Evolutionary conservation across 2,888 invertebrate species (phyloP).

Genomic region (Athalia cordata): DNA sequence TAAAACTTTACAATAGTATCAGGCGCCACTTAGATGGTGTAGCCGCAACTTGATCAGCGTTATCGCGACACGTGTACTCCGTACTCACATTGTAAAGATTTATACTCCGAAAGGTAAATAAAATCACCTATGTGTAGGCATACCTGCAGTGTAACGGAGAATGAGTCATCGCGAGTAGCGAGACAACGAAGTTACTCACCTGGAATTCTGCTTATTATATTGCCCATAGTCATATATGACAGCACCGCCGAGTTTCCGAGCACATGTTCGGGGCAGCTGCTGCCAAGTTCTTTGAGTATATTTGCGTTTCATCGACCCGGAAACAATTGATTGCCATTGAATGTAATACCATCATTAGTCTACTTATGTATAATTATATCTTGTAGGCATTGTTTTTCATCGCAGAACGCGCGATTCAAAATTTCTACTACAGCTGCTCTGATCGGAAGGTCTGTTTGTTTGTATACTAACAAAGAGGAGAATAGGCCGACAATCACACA

Average conservation of each 20-base stretch:
- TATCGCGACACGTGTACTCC: too few species aligned
- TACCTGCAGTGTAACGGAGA: not conserved
- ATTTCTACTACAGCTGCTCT: too few species aligned
- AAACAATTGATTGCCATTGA: conserved; percentile 24
- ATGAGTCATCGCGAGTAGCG: conserved; percentile 31
- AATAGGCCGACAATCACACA: too few species aligned
- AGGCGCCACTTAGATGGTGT: too few species aligned
- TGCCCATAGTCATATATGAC: conserved; percentile 31
- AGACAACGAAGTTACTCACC: conserved; percentile 34
- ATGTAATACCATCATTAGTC: too few species aligned
- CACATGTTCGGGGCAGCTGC: not conserved
- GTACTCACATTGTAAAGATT: not conserved
- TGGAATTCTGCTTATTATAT: conserved; percentile 39
- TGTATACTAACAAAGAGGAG: too few species aligned
- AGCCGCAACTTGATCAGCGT: too few species aligned
- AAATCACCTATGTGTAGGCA: not conserved
- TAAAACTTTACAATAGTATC: too few species aligned
- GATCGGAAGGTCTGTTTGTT: too few species aligned
- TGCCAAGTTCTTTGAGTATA: not conserved
- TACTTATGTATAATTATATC: too few species aligned
- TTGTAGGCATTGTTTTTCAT: too few species aligned
- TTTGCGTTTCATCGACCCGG: conserved; percentile 5
- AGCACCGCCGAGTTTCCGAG: not conserved
- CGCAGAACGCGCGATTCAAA: too few species aligned
- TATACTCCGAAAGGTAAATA: not conserved